Conservation (phyloP, 1,140 invertebrate genomes). For the Lepidotrigona ventralis region DNA sequence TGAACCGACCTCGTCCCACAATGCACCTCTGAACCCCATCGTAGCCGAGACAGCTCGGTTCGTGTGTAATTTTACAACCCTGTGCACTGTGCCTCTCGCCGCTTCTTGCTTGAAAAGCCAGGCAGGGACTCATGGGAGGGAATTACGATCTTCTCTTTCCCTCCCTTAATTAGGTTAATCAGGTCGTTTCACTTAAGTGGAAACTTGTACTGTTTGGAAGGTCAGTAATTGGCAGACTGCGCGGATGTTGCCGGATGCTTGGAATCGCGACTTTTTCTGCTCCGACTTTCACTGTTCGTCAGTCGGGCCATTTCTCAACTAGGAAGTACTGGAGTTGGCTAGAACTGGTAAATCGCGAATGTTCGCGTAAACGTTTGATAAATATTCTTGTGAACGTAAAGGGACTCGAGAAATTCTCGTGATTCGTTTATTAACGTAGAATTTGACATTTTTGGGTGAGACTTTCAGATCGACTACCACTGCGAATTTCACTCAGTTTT, state of each 20-base stretch:
- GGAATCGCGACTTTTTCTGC: neutral
- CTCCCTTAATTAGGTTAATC: neutral
- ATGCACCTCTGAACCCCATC: constrained; percentile 47
- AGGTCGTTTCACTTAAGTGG: neutral
- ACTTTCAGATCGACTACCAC: too few species aligned
- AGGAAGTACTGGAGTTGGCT: neutral
- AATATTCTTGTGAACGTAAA: too few species aligned
- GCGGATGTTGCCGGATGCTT: neutral
- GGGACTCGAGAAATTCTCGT: too few species aligned
- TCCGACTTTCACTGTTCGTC: neutral
- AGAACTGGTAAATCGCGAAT: neutral
- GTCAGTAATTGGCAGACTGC: neutral
- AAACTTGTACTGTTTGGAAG: neutral
- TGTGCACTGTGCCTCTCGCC: neutral
- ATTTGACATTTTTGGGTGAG: too few species aligned
- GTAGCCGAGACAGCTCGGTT: neutral
- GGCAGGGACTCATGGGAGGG: too few species aligned
- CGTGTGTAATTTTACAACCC: constrained; percentile 51
- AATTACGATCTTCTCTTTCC: neutral
- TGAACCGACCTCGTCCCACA: constrained; percentile 67
- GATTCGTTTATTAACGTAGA: too few species aligned
- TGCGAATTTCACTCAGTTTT: too few species aligned
- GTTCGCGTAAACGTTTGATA: too few species aligned
- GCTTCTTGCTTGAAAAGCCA: neutral
- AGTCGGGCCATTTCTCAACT: neutral